Base-by-base conservation (phyloP, 2,888 invertebrate genomes). In the Synanthedon myopaeformis region DNA sequence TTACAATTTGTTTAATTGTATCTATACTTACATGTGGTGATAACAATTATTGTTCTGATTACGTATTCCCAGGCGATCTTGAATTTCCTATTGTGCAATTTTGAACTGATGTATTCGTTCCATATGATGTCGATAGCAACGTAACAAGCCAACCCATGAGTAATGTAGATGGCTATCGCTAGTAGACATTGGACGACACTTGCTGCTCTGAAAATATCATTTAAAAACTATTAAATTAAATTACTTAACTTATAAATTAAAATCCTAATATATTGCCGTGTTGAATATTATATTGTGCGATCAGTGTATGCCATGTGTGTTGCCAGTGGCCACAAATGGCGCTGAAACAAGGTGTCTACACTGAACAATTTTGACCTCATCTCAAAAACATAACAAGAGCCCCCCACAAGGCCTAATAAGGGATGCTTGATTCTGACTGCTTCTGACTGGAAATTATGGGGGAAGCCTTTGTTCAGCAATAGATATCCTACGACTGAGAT, bases 61-160 rank as follows among this genome's bases (percentile, higher is more conserved):
- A 90, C 69, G 74, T 95, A 96, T 75, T 97, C 96, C 89, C 92
- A 92, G 51, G 93, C 62, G 0, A 90, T 49, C 58, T 91, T 89
- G 59, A 88, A 88, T 4, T 89, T 86, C 74, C 87, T 90, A 68
- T 91, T 90, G 51, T 90, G 89, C 50, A 93, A 79, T 8, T 94
- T 80, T 42, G 61, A 60, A 41, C 85, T 79, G 56, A 88, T 71
- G 72, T 93, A 94, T 55, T 93, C 91, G 66, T 94, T 96, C 96
- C 97, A 97, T 51, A 95, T 89, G 61, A 99, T 96, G 67, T 96
- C 95, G 64, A 98, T 93, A 6, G 98, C 97, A 2, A 99, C 98
- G 79, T 98, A 99, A 78, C 97, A 95, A 67, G 98, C 97, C 42
- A 99, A 87, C 0, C 94, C 94, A 75, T 98, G 98, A 0, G 97